Conservation (phyloP, 2,113 vertebrate genomes). For the Brachirus orientalis region DNA sequence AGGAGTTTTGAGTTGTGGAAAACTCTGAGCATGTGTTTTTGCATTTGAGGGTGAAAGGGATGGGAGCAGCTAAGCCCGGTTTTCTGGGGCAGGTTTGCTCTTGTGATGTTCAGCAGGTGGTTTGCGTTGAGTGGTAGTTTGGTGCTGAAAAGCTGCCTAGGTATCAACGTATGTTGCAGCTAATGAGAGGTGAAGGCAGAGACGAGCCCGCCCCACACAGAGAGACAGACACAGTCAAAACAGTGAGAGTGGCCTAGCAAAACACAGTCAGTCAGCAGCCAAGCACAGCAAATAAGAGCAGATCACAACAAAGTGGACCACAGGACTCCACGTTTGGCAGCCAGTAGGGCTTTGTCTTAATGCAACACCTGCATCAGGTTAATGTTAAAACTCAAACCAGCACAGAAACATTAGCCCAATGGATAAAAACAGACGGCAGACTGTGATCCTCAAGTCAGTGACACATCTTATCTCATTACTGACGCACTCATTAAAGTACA, state of each 20-base stretch:
- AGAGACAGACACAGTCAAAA: constrained; percentile 49
- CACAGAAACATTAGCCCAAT: neutral
- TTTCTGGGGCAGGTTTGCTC: neutral
- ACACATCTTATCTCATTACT: no score
- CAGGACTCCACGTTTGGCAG: constrained; percentile 24
- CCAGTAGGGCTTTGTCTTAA: constrained; percentile 11
- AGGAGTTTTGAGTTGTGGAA: constrained; percentile 1
- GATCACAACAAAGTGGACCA: constrained; percentile 46
- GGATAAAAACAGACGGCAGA: neutral
- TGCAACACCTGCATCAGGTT: constrained; percentile 3
- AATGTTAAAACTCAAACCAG: neutral
- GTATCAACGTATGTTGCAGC: constrained; percentile 30
- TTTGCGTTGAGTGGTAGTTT: constrained; percentile 50
- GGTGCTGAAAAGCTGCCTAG: constrained; percentile 50
- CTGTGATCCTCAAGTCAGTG: no score
- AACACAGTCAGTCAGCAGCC: constrained; percentile 27
- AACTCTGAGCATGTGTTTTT: constrained; percentile 21
- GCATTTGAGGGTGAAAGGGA: neutral
- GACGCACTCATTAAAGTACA: no score
- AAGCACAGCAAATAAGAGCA: constrained; percentile 31
- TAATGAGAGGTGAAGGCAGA: constrained; percentile 53
- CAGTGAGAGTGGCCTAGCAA: constrained; percentile 17
- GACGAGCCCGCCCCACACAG: constrained; percentile 27
- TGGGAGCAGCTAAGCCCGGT: neutral
- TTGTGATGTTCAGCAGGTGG: constrained; percentile 59